A percentile compares a stretch with the other conserved stretches of the same genome.
These are phyloP conservation scores for Falco novaeseelandiae DNA, from an alignment of 2,797 vertebrate species.

Conservation along the genomic window DNA sequence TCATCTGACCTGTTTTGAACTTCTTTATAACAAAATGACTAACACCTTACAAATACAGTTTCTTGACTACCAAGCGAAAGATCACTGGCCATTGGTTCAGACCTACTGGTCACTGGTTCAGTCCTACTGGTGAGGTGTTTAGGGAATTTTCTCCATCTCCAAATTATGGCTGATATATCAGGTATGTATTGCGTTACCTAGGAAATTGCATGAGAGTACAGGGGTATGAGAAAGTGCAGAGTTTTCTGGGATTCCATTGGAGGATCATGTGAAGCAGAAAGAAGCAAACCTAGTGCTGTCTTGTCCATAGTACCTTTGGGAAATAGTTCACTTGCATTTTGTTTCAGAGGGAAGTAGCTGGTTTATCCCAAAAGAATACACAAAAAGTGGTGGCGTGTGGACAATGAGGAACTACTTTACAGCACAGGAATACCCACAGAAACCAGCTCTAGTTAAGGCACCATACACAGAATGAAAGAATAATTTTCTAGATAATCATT, in stretches of 20 bases:
- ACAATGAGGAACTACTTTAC: background rate
- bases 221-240: rapidly evolving
- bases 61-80: background rate
- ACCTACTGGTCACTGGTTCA: background rate
- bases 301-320: background rate
- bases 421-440: background rate
- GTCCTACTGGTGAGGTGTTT: background rate
- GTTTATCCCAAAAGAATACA: background rate
- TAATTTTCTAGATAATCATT: background rate
- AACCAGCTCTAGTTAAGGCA: background rate
- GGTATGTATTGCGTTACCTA: background rate
- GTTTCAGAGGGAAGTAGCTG: background rate
- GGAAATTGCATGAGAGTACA: background rate
- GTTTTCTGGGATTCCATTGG: background rate
- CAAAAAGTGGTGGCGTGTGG: background rate
- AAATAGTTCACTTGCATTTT: background rate
- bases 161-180: background rate
- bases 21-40: rapidly evolving
- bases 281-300: background rate
- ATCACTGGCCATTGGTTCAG: background rate
- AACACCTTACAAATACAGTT: background rate
- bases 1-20: background rate
- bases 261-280: background rate
- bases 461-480: background rate
- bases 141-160: background rate